A percentile compares a stretch with the other conserved stretches of the same genome.
Conservation (phyloP, 2,888 invertebrate species). For the Psococerastis gibbosa region DNA sequence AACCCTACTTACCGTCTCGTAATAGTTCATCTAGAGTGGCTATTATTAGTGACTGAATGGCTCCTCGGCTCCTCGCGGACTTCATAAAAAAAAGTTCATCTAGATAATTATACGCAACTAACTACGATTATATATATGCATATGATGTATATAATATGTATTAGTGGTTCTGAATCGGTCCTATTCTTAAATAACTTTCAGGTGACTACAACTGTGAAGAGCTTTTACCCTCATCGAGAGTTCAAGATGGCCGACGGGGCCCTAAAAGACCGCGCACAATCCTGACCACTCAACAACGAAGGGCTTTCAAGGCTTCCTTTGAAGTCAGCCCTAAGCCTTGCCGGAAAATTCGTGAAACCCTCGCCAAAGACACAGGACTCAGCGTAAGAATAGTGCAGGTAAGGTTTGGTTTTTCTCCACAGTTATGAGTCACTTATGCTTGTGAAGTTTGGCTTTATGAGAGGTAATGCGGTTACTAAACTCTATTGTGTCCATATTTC, state of each 20-base stretch:
- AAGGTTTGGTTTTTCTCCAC: too few species aligned
- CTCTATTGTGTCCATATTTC: constrained; percentile 2
- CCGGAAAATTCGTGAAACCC: constrained; percentile 57
- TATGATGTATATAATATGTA: too few species aligned
- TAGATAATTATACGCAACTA: too few species aligned
- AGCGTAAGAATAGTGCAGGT: constrained; percentile 74
- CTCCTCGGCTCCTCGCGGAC: too few species aligned
- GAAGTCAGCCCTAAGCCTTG: constrained; percentile 72
- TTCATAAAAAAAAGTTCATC: too few species aligned
- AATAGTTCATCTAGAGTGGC: too few species aligned
- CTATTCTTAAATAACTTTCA: constrained; percentile 18
- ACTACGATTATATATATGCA: too few species aligned
- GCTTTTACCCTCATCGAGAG: constrained; percentile 34
- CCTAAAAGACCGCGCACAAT: constrained; percentile 70
- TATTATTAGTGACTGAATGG: too few species aligned
- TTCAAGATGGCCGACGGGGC: constrained; percentile 45
- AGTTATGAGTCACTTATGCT: not conserved
- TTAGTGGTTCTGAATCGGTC: not conserved
- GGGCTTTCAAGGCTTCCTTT: constrained; percentile 70
- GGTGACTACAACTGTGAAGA: constrained; percentile 40
- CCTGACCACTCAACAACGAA: constrained; percentile 59
- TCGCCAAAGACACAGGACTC: constrained; percentile 68
- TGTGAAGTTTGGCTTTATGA: too few species aligned
- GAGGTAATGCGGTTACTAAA: too few species aligned
- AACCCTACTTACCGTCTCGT: too few species aligned